Evolutionary conservation across 2,797 vertebrate species (phyloP), one percentile per base, ranked within the genome.

Genomic region (Tangara arthus): DNA sequence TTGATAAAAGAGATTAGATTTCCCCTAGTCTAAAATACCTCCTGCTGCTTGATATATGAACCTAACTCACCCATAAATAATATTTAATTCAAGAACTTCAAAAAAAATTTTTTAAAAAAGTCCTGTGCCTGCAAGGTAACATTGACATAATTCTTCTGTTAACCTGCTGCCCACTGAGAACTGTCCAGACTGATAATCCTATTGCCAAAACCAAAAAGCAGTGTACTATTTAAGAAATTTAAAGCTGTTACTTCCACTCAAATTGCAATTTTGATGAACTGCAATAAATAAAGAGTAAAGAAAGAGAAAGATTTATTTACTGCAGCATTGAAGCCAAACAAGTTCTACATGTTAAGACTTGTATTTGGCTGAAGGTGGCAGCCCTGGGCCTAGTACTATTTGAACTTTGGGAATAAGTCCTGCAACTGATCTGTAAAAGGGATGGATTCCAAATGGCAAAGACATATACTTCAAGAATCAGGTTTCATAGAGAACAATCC

Each of bases 1-100:
- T 69, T 68, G 87, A 82, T 68, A 41, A 89, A 77, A 88, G 82
- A 91, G 79, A 95, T 94, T 88, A 96, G 85, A 94, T 93, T 78
- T 92, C 60, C 32, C 50, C 69, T 94, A 94, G 61, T 61, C 35
- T 44, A 90, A 84, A 91, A 86, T 65, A 87, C 39, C 57, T 56
- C 66, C 70, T 75, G 49, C 84, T 83, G 91, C 72, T 95, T 96
- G 89, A 95, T 92, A 86, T 70, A 94, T 89, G 72, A 96, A 96
- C 82, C 47, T 65, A 95, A 93, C 87, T 82, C 87, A 76, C 35
- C 64, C 70, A 82, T 71, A 73, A 92, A 61, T 82, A 94, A 90
- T 86, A 95, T 83, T 84, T 91, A n/a, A 96, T 94, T 95, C 90
- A 80, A 55, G 30, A 94, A 85, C 12, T 78, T n/a, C 82, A 82